Evolutionary conservation across 2,113 vertebrate species (phyloP).

Genomic region (Penelope pileata): DNA sequence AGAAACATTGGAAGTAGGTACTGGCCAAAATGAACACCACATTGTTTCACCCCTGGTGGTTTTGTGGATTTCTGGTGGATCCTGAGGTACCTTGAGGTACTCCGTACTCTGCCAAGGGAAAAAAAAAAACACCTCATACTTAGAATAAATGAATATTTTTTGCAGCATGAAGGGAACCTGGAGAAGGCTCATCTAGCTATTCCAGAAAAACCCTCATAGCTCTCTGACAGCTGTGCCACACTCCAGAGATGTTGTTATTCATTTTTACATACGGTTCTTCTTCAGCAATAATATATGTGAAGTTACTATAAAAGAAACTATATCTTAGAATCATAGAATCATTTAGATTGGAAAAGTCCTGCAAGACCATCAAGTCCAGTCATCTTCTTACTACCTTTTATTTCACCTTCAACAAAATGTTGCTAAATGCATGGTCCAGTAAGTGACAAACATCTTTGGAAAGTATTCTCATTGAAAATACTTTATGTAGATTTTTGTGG

Average conservation of each 20-base stretch:
- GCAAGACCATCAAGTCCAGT: background rate
- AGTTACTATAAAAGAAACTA: background rate
- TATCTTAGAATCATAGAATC: background rate
- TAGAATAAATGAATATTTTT: constrained; percentile 20
- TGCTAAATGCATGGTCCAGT: background rate
- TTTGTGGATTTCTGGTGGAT: background rate
- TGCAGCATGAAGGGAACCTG: background rate
- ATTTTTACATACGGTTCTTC: background rate
- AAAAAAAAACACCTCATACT: background rate
- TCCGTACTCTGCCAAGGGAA: background rate
- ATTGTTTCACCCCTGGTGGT: background rate
- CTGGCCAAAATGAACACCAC: background rate
- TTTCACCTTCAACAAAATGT: background rate
- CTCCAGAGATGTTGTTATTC: background rate
- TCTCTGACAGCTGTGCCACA: background rate
- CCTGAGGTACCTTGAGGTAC: background rate
- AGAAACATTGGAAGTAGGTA: background rate
- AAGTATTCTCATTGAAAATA: background rate
- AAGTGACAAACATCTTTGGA: background rate
- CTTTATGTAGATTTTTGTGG: background rate
- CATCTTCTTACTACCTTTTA: background rate
- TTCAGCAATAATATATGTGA: background rate
- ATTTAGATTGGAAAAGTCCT: background rate
- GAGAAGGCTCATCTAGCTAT: background rate
- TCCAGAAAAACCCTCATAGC: background rate